Percentiles rank a stretch among this genome's conserved stretches.
These are phyloP conservation scores for Geotrupes spiniger DNA, from an alignment of 2,888 invertebrate species.

Conservation along the genomic window DNA sequence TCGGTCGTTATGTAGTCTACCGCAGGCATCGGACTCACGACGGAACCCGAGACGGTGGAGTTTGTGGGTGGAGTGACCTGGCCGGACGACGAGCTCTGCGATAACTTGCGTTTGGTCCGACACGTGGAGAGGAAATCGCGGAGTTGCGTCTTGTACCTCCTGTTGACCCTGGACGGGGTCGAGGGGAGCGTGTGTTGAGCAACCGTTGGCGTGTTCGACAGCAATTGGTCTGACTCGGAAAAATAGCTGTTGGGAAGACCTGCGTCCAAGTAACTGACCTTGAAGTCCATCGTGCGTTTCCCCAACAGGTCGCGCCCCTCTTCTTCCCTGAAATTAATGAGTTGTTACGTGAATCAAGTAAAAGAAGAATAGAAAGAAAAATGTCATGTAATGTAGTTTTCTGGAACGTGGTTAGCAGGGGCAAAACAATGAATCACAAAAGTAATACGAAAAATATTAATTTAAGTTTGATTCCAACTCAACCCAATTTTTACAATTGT, in stretches of 20 bases:
- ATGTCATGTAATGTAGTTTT: no score
- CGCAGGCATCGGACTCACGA: slow-evolving; percentile 56
- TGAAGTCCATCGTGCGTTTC: slow-evolving; percentile 98
- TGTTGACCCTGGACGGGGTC: slow-evolving; percentile 76
- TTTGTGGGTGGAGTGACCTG: slow-evolving; percentile 49
- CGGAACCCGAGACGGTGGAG: slow-evolving; percentile 57
- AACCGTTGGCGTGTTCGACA: slow-evolving; percentile 58
- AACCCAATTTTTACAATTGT: no score
- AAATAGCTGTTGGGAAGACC: slow-evolving; percentile 89
- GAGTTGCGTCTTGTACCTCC: slow-evolving; percentile 91
- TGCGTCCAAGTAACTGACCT: slow-evolving; percentile 95
- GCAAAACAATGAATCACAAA: background rate
- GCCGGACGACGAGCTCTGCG: slow-evolving; percentile 43
- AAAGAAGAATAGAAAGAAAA: no score
- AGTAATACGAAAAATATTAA: background rate
- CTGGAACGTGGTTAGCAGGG: no score
- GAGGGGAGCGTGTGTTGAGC: slow-evolving; percentile 54
- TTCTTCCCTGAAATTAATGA: slow-evolving; percentile 74
- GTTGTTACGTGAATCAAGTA: background rate
- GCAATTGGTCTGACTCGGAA: slow-evolving; percentile 78
- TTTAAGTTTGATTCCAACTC: no score
- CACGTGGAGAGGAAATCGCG: slow-evolving; percentile 92
- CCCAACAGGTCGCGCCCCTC: slow-evolving; percentile 96
- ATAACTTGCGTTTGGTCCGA: slow-evolving; percentile 47
- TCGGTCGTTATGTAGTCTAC: slow-evolving; percentile 70